Evolutionary conservation across 2,113 vertebrate species (phyloP), one percentile per base, ranked within the genome.

Genomic region (Opisthocomus hoazin): DNA sequence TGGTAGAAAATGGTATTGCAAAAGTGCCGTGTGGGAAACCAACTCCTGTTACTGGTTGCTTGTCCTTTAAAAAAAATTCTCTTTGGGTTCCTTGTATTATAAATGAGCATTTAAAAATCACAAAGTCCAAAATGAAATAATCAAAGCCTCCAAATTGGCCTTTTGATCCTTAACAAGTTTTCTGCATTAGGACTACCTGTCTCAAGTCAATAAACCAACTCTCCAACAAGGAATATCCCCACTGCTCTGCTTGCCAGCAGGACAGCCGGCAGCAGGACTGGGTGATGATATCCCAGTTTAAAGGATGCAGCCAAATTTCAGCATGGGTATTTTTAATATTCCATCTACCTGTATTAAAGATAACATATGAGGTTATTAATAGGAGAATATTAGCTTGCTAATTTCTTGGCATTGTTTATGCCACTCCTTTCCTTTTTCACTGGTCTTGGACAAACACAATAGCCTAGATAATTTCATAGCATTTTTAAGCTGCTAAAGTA

Each of bases 381-480:
- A 69, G 56, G 82, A 70, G 9, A 57, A 63, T 41, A 56, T 41
- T 64, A 77, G 12, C 36, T 26, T 63, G 9, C 12, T 68, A 34
- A 69, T 50, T 89, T 75, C 54, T 87, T 82, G 53, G 15, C 41
- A 43, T 17, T 84, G 24, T 73, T 91, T 66, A 54, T 70, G 32
- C 48, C 45, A 57, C 32, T 87, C 20, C 36, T 91, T 95, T 90
- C 29, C 60, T 84, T 92, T 87, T 92, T 78, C 58, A 37, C 61
- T 65, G 60, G 36, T 19, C 57, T 71, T 34, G 50, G 61, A 27
- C 17, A 51, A 91, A 70, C 61, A 94, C 94, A 97, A 97, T 96
- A 43, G 50, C 70, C 54, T 65, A 54, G 77, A 91, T 94, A 45
- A 92, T 69, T 96, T 96, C 81, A 94, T 65, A 61, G 21, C 57